Base-by-base conservation (phyloP, 2,888 invertebrate genomes). In the Metallyticus violacea region DNA sequence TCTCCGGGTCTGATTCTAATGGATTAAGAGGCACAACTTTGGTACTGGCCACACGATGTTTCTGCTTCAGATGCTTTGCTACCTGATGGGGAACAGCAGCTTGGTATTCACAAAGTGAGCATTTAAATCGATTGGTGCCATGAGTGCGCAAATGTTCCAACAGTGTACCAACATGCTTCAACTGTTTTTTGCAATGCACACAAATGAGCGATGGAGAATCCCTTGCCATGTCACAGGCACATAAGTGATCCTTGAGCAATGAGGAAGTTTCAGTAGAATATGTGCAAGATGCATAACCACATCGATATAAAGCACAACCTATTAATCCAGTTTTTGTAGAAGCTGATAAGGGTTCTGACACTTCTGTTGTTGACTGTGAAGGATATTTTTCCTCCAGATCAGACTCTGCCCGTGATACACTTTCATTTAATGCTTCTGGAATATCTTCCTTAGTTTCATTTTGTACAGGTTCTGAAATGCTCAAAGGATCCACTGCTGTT, bases 141-240 rank as follows among this genome's bases (percentile, higher is more conserved):
- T 96, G 96, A 2, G 91, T 90, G 88, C 93, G 93, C 25, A 95
- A 90, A 89, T 96, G 96, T 6, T 94, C 93, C n/a, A 87, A 7
- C 25, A 86, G 7, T 26, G 88, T 1, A 89, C 82, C 77, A 89
- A 40, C 85, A 29, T 81, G 92, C 87, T 92, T 92, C 83, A 93
- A 92, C 6, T 89, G 89, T 88, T 93, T 93, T 25, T 90, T 90
- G 88, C 94, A 94, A 89, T 94, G 93, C 0, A 90, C 91, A 89
- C 95, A 95, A 78, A 91, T 91, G 26, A 92, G 91, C 30, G 92
- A 90, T 25, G 89, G 89, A 0, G 89, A 89, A 9, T 90, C 90
- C 0, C 89, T 87, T 0, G 89, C 88, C 1, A 89, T 86, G 25
- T 89, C 89, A 86, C 93, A 93, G 9, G 90, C 89, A 6, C 88